These are phyloP conservation scores for Peucedramus taeniatus DNA, from an alignment of 2,113 vertebrate species.

Conservation along the genomic window DNA sequence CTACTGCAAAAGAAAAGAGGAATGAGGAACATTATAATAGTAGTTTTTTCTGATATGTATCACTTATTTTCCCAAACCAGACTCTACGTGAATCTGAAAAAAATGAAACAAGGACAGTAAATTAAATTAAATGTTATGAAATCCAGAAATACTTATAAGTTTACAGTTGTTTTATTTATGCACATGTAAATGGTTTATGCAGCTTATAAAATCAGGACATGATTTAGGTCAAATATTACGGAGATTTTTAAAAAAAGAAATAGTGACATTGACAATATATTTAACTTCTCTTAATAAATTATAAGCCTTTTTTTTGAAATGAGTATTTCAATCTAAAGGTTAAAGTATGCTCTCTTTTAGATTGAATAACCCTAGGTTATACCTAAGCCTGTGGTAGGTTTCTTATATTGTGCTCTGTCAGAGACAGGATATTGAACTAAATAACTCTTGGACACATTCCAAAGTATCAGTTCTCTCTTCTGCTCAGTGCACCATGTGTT, in stretches of 20 bases:
- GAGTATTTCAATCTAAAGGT: neutral
- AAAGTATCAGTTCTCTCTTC: neutral
- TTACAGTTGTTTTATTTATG: neutral
- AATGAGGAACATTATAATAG: neutral
- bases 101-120: neutral
- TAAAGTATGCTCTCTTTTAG: neutral
- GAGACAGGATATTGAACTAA: neutral
- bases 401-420: neutral
- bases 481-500: neutral
- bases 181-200: neutral
- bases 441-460: neutral
- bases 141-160: neutral
- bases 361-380: neutral
- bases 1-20: neutral
- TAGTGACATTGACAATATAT: neutral
- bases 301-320: neutral
- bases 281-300: neutral
- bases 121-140: neutral
- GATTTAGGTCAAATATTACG: neutral
- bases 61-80: neutral
- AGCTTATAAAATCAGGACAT: neutral
- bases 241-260: neutral
- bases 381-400: neutral
- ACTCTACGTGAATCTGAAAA: neutral
- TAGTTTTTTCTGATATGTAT: neutral